Evolutionary conservation across 2,113 vertebrate species (phyloP).

Genomic region (Candoia aspera): DNA sequence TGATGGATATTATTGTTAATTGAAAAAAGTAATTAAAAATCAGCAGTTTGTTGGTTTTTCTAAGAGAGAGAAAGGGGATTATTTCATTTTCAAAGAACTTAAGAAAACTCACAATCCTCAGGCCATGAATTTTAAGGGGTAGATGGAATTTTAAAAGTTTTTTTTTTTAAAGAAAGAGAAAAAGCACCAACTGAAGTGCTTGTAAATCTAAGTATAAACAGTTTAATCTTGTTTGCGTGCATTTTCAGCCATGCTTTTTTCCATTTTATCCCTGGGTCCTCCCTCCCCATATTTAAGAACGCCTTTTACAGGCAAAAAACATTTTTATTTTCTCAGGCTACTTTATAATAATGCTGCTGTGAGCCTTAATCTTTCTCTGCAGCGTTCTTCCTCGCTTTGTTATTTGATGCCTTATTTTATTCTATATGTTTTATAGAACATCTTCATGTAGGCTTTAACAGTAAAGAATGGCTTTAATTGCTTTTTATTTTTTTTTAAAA

Average conservation of each 20-base stretch:
- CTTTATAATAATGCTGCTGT: neutral
- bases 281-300: neutral
- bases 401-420: neutral
- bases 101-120: neutral
- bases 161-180: neutral
- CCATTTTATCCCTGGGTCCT: neutral
- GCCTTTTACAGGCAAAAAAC: neutral
- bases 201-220: neutral
- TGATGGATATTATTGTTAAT: neutral
- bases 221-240: neutral
- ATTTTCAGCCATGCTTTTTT: neutral
- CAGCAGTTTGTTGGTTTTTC: neutral
- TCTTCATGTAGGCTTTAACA: neutral
- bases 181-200: neutral
- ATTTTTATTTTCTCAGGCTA: neutral
- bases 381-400: neutral
- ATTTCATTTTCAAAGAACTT: neutral
- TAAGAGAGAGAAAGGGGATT: neutral
- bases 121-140: neutral
- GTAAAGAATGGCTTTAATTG: neutral
- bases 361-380: neutral
- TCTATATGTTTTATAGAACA: neutral
- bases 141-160: neutral
- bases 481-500: neutral
- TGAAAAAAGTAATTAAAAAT: constrained; percentile 2